These are phyloP conservation scores for Neodiprion fabricii DNA, from an alignment of 1,140 invertebrate genomes.

Conservation along the genomic window DNA sequence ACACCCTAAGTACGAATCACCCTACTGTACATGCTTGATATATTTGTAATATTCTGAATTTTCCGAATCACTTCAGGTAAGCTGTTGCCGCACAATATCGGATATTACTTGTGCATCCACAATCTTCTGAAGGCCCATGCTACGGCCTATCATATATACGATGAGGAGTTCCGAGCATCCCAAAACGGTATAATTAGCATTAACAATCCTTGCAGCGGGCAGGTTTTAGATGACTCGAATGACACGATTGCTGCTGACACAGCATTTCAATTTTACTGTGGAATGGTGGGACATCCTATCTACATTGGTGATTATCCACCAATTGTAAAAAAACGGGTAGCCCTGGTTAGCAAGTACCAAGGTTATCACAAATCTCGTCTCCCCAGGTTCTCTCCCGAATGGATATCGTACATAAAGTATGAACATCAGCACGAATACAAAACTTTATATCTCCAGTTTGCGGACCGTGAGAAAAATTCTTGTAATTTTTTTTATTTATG, in stretches of 20 bases:
- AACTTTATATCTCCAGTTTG: neutral
- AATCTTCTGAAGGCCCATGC: constrained; percentile 65
- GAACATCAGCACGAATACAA: neutral
- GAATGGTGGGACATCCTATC: neutral
- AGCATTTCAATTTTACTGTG: neutral
- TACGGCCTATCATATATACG: constrained; percentile 35
- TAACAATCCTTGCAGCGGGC: neutral
- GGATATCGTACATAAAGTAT: constrained; percentile 37
- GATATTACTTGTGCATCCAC: constrained; percentile 62
- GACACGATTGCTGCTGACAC: neutral
- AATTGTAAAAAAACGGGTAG: constrained; percentile 56
- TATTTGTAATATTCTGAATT: neutral
- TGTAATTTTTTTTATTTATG: neutral
- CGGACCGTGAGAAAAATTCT: neutral
- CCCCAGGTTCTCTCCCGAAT: constrained; percentile 58
- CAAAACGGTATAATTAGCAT: neutral
- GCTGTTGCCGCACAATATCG: constrained; percentile 50
- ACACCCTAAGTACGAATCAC: no score
- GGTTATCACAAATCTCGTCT: constrained; percentile 57
- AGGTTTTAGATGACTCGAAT: neutral
- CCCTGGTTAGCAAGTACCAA: constrained; percentile 57
- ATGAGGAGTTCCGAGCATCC: neutral
- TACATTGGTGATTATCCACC: constrained; percentile 41
- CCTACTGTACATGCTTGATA: neutral
- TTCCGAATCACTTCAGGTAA: constrained; percentile 45